A percentile compares a stretch with the other conserved stretches of the same genome.
phyloP scores from a whole-genome alignment of 2,797 vertebrate genomes.

The Spizella passerina region DNA sequence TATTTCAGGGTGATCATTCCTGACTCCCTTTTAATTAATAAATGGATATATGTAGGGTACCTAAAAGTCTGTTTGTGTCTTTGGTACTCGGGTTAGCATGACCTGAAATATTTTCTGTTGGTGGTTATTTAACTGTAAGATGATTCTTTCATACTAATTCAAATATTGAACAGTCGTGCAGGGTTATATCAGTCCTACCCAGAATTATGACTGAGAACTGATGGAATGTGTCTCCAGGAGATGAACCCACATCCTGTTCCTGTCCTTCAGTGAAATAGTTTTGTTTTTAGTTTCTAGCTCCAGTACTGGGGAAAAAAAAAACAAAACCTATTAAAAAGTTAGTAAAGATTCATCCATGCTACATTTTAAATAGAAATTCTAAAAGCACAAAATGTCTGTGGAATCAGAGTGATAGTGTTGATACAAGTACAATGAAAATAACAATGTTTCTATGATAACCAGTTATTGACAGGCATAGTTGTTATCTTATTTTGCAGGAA shows the following conservation, averaged over 20 bases:
- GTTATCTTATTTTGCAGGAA: background rate
- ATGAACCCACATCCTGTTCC: background rate
- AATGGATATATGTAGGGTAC: background rate
- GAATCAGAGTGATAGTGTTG: background rate
- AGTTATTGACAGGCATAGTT: background rate
- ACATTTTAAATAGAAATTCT: background rate
- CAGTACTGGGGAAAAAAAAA: accelerated
- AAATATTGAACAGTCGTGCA: background rate
- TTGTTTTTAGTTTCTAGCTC: background rate
- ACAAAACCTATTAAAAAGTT: background rate
- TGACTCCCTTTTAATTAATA: background rate
- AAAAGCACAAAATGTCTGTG: background rate
- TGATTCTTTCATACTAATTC: background rate
- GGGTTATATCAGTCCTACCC: background rate
- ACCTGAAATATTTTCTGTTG: background rate
- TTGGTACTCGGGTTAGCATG: background rate
- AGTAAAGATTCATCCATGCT: background rate
- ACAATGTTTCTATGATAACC: background rate
- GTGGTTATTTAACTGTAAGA: background rate
- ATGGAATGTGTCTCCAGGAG: background rate
- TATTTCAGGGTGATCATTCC: background rate
- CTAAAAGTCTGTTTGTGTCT: background rate
- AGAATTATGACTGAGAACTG: background rate
- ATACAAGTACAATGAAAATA: background rate
- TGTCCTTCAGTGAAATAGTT: background rate